Conservation (phyloP, 2,888 invertebrate species). For the Diabrotica balteata region DNA sequence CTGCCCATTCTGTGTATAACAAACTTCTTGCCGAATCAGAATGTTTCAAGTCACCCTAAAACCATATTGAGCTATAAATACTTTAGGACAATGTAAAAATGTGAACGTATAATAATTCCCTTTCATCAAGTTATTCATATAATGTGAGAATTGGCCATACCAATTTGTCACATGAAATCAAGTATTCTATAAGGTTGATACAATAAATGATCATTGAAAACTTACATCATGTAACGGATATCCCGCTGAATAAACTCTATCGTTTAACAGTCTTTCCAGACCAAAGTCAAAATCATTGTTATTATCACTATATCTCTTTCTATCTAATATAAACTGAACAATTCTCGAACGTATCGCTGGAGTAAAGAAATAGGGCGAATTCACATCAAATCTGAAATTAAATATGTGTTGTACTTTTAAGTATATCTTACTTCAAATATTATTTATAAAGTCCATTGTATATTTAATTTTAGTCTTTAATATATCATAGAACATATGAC, state of each 20-base stretch:
- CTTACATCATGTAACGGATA: conserved; percentile 90
- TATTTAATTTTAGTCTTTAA: no score
- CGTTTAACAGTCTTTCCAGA: conserved; percentile 75
- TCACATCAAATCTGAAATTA: conserved; percentile 77
- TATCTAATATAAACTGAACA: conserved; percentile 89
- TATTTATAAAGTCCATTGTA: no score
- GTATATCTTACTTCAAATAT: no score
- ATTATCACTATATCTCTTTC: conserved; percentile 79
- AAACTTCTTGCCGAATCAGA: conserved; percentile 76
- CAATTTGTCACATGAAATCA: no score
- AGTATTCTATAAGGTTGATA: no score
- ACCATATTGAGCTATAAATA: no score
- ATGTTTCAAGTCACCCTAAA: conserved; percentile 74
- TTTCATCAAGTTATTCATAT: no score
- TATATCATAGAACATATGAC: no score
- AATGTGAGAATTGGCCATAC: no score
- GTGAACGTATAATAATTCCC: no score
- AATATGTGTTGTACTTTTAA: no score
- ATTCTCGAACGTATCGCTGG: conserved; percentile 86
- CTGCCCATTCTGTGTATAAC: conserved; percentile 84
- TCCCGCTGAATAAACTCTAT: conserved; percentile 78
- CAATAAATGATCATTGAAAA: conserved; percentile 27
- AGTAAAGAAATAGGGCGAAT: conserved; percentile 84
- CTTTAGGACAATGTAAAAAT: no score
- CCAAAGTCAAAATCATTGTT: conserved; percentile 83